phyloP scores from a whole-genome alignment of 1,140 invertebrate species.

The Cherax quadricarinatus region DNA sequence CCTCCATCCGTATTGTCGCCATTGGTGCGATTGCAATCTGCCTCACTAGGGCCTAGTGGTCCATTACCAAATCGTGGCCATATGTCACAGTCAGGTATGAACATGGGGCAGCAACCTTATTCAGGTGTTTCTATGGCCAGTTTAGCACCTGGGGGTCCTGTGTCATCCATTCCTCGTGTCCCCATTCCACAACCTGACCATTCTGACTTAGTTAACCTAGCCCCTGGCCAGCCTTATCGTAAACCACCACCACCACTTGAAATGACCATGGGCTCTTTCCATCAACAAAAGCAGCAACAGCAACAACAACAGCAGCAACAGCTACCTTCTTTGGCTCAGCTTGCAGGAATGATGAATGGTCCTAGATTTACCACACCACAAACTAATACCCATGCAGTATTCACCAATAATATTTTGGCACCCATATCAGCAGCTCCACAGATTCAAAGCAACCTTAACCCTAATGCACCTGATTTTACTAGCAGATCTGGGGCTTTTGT shows the following conservation, averaged over 20 bases:
- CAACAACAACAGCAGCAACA: conserved; percentile 62
- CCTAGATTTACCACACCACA: conserved; percentile 73
- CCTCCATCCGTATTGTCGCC: conserved; percentile 68
- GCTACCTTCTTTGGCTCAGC: conserved; percentile 54
- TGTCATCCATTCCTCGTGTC: conserved; percentile 62
- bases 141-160: conserved; percentile 70
- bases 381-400: conserved; percentile 72
- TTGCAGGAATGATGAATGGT: conserved; percentile 72
- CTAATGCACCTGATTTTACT: conserved; percentile 73
- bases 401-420: conserved; percentile 70
- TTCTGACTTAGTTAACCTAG: conserved; percentile 59
- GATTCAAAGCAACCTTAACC: conserved; percentile 73
- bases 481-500: conserved; percentile 69
- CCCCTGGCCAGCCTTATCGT: conserved; percentile 66
- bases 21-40: conserved; percentile 57
- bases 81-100: conserved; percentile 53
- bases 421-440: conserved; percentile 72
- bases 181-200: conserved; percentile 51
- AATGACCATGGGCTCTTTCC: conserved; percentile 63
- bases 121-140: conserved; percentile 69
- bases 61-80: conserved; percentile 55
- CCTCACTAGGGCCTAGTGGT: conserved; percentile 53
- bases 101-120: conserved; percentile 59
- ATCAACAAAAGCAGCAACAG: conserved; percentile 68
- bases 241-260: conserved; percentile 62